Evolutionary conservation across 2,113 vertebrate species (phyloP).

Genomic region (Azemiops feae): DNA sequence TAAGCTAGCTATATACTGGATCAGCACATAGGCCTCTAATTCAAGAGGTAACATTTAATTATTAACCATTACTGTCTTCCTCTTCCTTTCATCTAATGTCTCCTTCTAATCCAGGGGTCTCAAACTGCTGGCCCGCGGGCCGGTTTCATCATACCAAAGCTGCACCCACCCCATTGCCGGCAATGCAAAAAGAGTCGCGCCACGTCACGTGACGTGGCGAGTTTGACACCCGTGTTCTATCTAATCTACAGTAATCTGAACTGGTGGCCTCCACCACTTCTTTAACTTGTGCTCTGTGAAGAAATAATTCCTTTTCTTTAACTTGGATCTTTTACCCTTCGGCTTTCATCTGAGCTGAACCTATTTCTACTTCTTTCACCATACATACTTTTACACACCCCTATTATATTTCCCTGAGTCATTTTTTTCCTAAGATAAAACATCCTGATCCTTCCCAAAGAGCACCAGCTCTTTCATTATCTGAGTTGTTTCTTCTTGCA

Average conservation of each 20-base stretch:
- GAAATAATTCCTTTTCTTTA: too few species aligned
- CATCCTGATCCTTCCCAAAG: background rate
- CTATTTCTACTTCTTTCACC: background rate
- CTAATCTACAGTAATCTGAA: background rate
- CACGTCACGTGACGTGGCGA: too few species aligned
- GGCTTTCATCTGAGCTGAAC: too few species aligned
- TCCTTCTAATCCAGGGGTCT: background rate
- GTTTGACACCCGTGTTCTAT: too few species aligned
- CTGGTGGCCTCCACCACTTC: background rate
- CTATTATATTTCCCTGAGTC: background rate
- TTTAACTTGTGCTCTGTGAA: too few species aligned
- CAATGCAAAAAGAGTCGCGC: too few species aligned
- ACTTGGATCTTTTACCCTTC: too few species aligned
- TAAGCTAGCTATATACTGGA: too few species aligned
- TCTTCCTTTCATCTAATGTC: background rate
- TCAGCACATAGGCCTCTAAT: too few species aligned
- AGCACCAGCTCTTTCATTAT: background rate
- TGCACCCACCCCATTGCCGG: too few species aligned
- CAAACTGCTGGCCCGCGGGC: too few species aligned
- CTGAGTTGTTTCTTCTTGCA: background rate
- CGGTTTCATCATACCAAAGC: too few species aligned
- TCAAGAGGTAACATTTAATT: background rate
- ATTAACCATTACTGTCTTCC: background rate
- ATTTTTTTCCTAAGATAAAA: background rate
- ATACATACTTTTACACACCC: background rate